Percentiles rank a stretch among this genome's conserved stretches.
Evolutionary conservation across 1,140 invertebrate species (phyloP).

Genomic region (Drosophila parabipectinata): DNA sequence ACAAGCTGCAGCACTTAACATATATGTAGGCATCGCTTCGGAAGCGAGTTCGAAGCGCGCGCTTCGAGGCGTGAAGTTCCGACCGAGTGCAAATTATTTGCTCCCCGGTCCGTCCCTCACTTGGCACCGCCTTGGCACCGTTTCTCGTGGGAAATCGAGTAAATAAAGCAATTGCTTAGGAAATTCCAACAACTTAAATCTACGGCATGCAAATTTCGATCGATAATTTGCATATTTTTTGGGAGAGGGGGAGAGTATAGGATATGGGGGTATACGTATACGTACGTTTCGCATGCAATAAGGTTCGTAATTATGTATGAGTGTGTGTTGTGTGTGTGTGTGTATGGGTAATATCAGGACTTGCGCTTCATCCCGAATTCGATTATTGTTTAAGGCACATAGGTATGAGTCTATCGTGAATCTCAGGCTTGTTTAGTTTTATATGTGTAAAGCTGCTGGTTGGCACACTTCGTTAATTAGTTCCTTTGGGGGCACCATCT

Average conservation of each 20-base stretch:
- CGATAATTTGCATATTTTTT: slow-evolving; percentile 51
- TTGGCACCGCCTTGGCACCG: slow-evolving; percentile 70
- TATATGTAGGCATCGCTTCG: slow-evolving; percentile 36
- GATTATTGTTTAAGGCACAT: slow-evolving; percentile 77
- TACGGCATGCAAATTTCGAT: slow-evolving; percentile 60
- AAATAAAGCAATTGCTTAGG: slow-evolving; percentile 52
- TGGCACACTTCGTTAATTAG: slow-evolving; percentile 56
- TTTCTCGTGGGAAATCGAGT: slow-evolving; percentile 27
- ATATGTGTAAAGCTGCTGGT: slow-evolving; percentile 28
- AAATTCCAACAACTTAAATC: slow-evolving; percentile 72
- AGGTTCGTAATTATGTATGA: slow-evolving; percentile 53
- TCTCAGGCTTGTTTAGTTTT: slow-evolving; percentile 64
- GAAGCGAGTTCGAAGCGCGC: slow-evolving; percentile 45
- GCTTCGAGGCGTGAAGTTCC: slow-evolving; percentile 59
- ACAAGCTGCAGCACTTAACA: slow-evolving; percentile 68
- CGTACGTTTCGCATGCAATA: slow-evolving; percentile 62
- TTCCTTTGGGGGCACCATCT: slow-evolving; percentile 7
- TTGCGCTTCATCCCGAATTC: slow-evolving; percentile 64
- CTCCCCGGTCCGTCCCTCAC: slow-evolving; percentile 28
- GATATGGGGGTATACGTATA: slow-evolving; percentile 48
- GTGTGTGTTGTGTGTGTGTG: slow-evolving; percentile 22
- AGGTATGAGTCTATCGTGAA: slow-evolving; percentile 70
- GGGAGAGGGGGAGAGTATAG: slow-evolving; percentile 29
- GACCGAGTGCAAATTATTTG: slow-evolving; percentile 43
- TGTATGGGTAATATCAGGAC: slow-evolving; percentile 47